These are phyloP conservation scores for Riptortus pedestris DNA, from an alignment of 1,140 invertebrate species.

Conservation along the genomic window DNA sequence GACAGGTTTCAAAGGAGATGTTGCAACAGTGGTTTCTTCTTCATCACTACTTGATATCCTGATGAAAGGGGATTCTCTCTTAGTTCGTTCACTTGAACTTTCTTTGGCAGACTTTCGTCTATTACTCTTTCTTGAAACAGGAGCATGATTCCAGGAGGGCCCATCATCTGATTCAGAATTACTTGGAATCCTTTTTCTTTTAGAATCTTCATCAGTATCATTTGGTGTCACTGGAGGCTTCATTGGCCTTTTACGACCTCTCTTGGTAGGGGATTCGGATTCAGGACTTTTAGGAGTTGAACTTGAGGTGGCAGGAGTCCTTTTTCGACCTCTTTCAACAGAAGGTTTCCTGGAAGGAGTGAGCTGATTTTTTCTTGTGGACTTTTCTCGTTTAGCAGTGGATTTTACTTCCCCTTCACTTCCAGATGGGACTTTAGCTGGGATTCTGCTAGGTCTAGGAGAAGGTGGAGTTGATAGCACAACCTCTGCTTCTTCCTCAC, in stretches of 20 bases:
- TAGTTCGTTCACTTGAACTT: constrained; percentile 27
- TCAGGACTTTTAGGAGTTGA: constrained; percentile 7
- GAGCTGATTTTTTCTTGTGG: constrained; percentile 5
- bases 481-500: constrained; percentile 18
- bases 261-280: constrained; percentile 11
- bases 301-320: constrained; percentile 4
- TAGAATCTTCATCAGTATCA: constrained; percentile 30
- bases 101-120: constrained; percentile 23
- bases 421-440: constrained; percentile 21
- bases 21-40: constrained; percentile 25
- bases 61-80: constrained; percentile 18
- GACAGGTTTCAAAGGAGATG: constrained; percentile 29
- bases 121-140: constrained; percentile 4
- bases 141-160: constrained; percentile 1
- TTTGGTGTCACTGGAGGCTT: constrained; percentile 28
- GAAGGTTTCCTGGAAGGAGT: background rate
- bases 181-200: constrained; percentile 23
- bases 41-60: constrained; percentile 30
- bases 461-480: background rate
- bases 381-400: constrained; percentile 2
- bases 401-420: constrained; percentile 23
- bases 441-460: constrained; percentile 5
- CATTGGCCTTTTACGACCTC: constrained; percentile 23
- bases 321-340: constrained; percentile 7
- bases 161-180: constrained; percentile 27